Evolutionary conservation across 53 echinoderm and acorn worm species (phyloP).

Genomic region (Patiria pectinifera): DNA sequence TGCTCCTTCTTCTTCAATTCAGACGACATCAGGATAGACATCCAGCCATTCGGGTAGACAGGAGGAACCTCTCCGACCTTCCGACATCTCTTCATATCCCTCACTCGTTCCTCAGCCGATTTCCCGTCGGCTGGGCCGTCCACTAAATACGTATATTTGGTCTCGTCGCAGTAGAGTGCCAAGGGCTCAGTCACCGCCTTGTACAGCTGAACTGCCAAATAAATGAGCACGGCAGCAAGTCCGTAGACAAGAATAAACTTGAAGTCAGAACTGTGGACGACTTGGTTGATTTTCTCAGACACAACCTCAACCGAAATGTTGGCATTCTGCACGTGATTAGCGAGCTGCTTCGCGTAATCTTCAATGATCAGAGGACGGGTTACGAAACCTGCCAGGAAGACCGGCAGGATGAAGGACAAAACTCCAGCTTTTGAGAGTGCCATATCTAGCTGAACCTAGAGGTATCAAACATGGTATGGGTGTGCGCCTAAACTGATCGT

Average conservation of each 20-base stretch:
- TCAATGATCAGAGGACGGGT: neutral
- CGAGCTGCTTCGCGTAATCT: neutral
- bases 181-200: constrained; percentile 30
- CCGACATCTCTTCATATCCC: constrained; percentile 66
- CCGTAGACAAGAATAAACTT: constrained; percentile 7
- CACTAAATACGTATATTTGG: neutral
- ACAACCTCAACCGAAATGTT: neutral
- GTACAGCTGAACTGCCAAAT: constrained; percentile 27
- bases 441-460: neutral
- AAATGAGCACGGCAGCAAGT: neutral
- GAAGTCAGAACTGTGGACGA: neutral
- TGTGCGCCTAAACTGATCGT: too few species aligned
- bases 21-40: constrained; percentile 64
- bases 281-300: neutral
- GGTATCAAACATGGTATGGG: neutral
- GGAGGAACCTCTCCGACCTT: constrained; percentile 74
- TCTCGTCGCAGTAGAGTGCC: constrained; percentile 27
- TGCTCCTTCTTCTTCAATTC: constrained; percentile 72
- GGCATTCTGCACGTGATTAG: neutral
- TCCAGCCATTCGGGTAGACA: constrained; percentile 87
- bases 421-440: neutral
- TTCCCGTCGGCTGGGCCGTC: constrained; percentile 52
- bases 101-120: constrained; percentile 70
- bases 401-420: neutral
- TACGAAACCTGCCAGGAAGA: neutral